A percentile compares a stretch with the other conserved stretches of the same genome.
These are phyloP conservation scores for Rhizoglyphus robini DNA, from an alignment of 1,140 invertebrate species.

Conservation along the genomic window DNA sequence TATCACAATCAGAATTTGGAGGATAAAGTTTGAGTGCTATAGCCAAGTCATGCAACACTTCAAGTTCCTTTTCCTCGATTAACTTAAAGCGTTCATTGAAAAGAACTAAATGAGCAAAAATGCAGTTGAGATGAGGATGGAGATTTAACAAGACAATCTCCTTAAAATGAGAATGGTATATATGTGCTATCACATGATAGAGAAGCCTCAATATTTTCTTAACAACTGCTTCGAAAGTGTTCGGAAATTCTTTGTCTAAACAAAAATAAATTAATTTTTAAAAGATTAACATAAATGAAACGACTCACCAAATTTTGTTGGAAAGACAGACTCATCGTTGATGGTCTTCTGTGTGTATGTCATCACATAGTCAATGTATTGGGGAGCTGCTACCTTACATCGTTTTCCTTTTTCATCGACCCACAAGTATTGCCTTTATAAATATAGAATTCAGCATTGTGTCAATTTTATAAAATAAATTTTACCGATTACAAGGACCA, in stretches of 20 bases:
- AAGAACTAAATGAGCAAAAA: slow-evolving; percentile 85
- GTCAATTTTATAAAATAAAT: neutral
- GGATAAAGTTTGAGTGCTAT: slow-evolving; percentile 33
- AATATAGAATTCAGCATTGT: neutral
- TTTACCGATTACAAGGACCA: slow-evolving; percentile 74
- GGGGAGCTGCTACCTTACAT: slow-evolving; percentile 83
- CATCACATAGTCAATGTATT: slow-evolving; percentile 98
- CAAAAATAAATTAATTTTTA: neutral
- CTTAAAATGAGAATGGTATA: slow-evolving; percentile 94
- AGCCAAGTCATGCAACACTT: slow-evolving; percentile 60
- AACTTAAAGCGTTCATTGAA: slow-evolving; percentile 72
- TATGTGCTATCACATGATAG: slow-evolving; percentile 93
- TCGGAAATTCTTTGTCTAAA: slow-evolving; percentile 83
- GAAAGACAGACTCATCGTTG: slow-evolving; percentile 90
- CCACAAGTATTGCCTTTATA: slow-evolving; percentile 79
- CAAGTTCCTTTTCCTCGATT: slow-evolving; percentile 87
- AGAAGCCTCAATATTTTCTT: slow-evolving; percentile 88
- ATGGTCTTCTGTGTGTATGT: slow-evolving; percentile 92
- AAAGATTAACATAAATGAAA: slow-evolving; percentile 4
- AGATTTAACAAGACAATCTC: slow-evolving; percentile 79
- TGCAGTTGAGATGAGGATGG: slow-evolving; percentile 85
- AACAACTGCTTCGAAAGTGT: slow-evolving; percentile 80
- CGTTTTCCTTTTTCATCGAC: slow-evolving; percentile 98
- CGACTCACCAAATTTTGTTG: slow-evolving; percentile 86
- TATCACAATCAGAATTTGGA: slow-evolving; percentile 10